Percentiles rank a stretch among this genome's conserved stretches.
These are phyloP conservation scores for Drosophila takahashii DNA, from an alignment of 1,140 invertebrate genomes.

Conservation along the genomic window DNA sequence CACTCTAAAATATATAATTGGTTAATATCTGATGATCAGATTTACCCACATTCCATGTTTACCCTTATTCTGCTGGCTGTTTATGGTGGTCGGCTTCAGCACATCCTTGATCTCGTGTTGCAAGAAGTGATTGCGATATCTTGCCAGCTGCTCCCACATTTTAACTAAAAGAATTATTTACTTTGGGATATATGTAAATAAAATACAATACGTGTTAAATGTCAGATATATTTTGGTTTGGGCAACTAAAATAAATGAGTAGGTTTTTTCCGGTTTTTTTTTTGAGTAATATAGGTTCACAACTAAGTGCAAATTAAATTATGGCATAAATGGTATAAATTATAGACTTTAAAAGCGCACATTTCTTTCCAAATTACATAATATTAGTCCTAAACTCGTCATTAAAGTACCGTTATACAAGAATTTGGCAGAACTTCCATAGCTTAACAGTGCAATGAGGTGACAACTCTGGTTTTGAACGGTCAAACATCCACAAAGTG, in stretches of 20 bases:
- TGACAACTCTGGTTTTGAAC: too few relatives aligned
- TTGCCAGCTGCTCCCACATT: constrained; percentile 76
- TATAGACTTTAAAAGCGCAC: too few relatives aligned
- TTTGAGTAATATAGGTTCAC: too few relatives aligned
- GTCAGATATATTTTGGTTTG: not conserved
- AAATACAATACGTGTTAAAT: constrained; percentile 6
- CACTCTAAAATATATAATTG: constrained; percentile 25
- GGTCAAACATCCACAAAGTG: too few relatives aligned
- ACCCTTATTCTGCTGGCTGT: constrained; percentile 54
- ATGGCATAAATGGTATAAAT: too few relatives aligned
- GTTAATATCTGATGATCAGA: not conserved
- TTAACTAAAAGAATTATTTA: constrained; percentile 1
- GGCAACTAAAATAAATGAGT: not conserved
- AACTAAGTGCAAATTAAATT: too few relatives aligned
- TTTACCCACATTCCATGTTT: not conserved
- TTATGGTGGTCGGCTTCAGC: constrained; percentile 56
- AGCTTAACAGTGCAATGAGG: too few relatives aligned
- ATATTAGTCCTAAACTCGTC: too few relatives aligned
- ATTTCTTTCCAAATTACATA: too few relatives aligned
- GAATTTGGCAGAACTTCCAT: too few relatives aligned
- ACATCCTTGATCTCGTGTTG: constrained; percentile 62
- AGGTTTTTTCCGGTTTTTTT: too few relatives aligned
- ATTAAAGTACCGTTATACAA: too few relatives aligned
- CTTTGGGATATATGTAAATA: constrained; percentile 5
- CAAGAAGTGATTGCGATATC: constrained; percentile 71